These are phyloP conservation scores for Chloropsis hardwickii DNA, from an alignment of 2,113 vertebrate species.

Conservation along the genomic window DNA sequence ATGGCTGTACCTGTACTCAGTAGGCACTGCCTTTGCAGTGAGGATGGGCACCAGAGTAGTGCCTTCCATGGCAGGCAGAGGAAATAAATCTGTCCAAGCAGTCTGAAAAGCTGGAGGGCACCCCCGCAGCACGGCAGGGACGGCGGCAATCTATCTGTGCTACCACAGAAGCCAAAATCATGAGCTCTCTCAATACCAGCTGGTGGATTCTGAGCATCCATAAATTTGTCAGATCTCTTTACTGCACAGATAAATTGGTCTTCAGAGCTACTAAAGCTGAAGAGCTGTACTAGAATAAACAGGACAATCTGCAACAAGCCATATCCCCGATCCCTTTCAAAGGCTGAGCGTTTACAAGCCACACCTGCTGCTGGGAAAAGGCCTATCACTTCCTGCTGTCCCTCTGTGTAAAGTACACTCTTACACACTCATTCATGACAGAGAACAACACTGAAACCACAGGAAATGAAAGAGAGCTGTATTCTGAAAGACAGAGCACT, in stretches of 20 bases:
- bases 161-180: neutral
- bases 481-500: neutral
- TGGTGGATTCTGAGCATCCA: constrained; percentile 17
- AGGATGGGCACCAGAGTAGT: neutral
- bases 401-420: neutral
- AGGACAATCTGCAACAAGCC: neutral
- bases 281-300: constrained; percentile 27
- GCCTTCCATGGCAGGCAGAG: neutral
- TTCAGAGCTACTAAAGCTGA: constrained; percentile 33
- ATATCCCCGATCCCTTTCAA: neutral
- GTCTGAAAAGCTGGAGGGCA: neutral
- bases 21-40: neutral
- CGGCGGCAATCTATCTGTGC: fast-evolving
- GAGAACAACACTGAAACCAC: neutral
- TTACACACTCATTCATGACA: neutral
- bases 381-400: neutral
- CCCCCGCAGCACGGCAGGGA: neutral
- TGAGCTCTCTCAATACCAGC: constrained; percentile 11
- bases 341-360: neutral
- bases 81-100: neutral
- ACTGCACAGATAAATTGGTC: constrained; percentile 4
- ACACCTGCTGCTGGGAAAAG: constrained; percentile 12
- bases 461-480: neutral
- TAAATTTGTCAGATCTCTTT: constrained; percentile 24
- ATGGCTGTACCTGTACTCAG: neutral